Evolutionary conservation across 1,140 invertebrate species (phyloP), one percentile per base, ranked within the genome.

Genomic region (Cydia fagiglandana): DNA sequence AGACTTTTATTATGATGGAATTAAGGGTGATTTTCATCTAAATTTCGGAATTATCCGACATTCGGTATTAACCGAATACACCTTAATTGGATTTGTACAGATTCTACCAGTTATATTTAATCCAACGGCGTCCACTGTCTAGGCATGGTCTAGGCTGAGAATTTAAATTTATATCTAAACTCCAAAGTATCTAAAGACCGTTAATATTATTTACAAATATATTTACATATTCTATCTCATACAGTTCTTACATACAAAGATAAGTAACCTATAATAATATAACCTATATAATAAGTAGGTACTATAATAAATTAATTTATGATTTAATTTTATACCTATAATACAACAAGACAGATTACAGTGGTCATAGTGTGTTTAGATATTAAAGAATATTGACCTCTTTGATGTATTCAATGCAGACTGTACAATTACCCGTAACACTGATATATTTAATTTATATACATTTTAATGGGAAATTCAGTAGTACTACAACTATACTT

Each of bases 351-450:
- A 24, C 17, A 61, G 24, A 61, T 61, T n/a, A 61, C 56, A 61
- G 20, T 24, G 0, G 56, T 61, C 10, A 6, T 17, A 5, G 15
- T 61, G 56, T 17, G 24, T 53, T 53, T 61, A 20, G n/a, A 20
- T 61, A 10, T 61, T 10, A 61, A 20, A 17, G 9, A 20, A 61
- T 17, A 61, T 24, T 61, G n/a, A 61, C 17, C 20, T n/a, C 56
- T 61, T 24, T 20, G 20, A 24, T 12, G 24, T 24, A 61, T 24
- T 61, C 24, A 20, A 61, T 61, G 56, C 20, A 61, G 6, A 70
- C 66, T 34, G 34, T 68, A 70, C 66, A 38, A 38, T 70, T 70
- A 70, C 66, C 66, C 66, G 66, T 70, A 70, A 38, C 66, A 38
- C 66, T 70, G 64, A 30, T 68, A 68, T 68, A 68, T 10, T n/a